These are phyloP conservation scores for Zaprionus africanus DNA, from an alignment of 1,140 invertebrate species.

Conservation along the genomic window DNA sequence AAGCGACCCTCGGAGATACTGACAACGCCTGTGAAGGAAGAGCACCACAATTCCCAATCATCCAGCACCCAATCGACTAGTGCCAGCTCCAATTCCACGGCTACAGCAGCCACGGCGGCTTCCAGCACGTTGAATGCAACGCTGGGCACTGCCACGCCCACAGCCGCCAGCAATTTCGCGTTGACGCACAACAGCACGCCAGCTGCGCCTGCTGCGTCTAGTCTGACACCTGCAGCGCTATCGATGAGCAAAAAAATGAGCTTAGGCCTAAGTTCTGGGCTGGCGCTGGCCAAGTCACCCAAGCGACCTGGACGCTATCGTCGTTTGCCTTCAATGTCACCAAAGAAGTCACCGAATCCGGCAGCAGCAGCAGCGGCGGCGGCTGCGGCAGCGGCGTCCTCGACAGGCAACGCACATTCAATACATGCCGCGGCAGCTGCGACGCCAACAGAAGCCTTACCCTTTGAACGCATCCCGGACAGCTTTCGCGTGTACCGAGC, in stretches of 20 bases:
- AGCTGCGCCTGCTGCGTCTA: conserved; percentile 21
- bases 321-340: conserved; percentile 75
- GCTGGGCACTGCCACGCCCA: conserved; percentile 41
- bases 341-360: conserved; percentile 81
- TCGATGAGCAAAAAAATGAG: conserved; percentile 66
- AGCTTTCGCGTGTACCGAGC: conserved; percentile 83
- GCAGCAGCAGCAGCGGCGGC: conserved; percentile 30
- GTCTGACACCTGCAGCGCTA: conserved; percentile 51
- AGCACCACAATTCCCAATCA: conserved; percentile 77
- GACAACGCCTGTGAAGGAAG: conserved; percentile 84
- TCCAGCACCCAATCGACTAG: conserved; percentile 84
- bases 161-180: conserved; percentile 46
- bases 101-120: conserved; percentile 83
- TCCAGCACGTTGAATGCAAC: conserved; percentile 55
- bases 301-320: conserved; percentile 77
- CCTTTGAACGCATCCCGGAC: conserved; percentile 81
- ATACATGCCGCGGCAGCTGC: conserved; percentile 9
- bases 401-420: neutral
- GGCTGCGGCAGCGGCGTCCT: conserved; percentile 13
- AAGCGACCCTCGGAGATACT: conserved; percentile 84
- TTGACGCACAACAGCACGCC: conserved; percentile 60
- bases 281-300: conserved; percentile 66
- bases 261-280: conserved; percentile 31
- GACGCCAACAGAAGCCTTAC: conserved; percentile 51
- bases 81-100: conserved; percentile 76